phyloP scores from a whole-genome alignment of 1,140 invertebrate species.

The Trichoplusia ni region DNA sequence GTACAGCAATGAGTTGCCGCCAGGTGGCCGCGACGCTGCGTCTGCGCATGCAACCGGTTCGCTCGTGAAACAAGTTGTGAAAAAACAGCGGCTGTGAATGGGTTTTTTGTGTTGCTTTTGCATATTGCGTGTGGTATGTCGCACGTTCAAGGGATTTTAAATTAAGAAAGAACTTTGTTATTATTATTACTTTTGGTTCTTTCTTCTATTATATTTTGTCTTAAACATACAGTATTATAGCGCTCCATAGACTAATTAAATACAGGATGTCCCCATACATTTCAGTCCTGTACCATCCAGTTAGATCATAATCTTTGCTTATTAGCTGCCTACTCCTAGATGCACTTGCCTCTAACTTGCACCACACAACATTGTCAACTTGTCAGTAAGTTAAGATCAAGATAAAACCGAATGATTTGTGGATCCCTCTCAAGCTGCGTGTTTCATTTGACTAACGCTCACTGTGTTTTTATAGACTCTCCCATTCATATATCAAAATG shows the following conservation, averaged over 20 bases:
- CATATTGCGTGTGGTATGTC: neutral
- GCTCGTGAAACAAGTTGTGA: constrained; percentile 19
- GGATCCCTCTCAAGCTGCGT: constrained; percentile 26
- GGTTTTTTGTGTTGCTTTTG: neutral
- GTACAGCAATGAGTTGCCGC: constrained; percentile 59
- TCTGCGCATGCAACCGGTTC: constrained; percentile 47
- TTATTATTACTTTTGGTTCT: too few species aligned
- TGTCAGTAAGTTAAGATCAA: constrained; percentile 53
- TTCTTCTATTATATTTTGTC: too few species aligned
- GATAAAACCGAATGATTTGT: constrained; percentile 68
- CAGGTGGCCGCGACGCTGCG: constrained; percentile 57
- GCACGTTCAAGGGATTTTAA: neutral
- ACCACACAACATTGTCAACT: constrained; percentile 45
- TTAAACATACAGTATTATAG: too few species aligned
- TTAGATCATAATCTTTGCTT: too few species aligned
- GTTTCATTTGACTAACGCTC: constrained; percentile 21
- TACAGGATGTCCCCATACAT: too few species aligned
- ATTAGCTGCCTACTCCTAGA: neutral
- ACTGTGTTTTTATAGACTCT: neutral
- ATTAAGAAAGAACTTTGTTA: neutral
- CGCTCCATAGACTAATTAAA: too few species aligned
- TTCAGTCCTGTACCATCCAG: too few species aligned
- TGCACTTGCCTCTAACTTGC: constrained; percentile 25
- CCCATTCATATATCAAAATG: constrained; percentile 13
- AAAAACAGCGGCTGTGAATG: constrained; percentile 5